A percentile compares a stretch with the other conserved stretches of the same genome.
phyloP scores from a whole-genome alignment of 2,888 invertebrate genomes.

The Monoplex corrugatus region DNA sequence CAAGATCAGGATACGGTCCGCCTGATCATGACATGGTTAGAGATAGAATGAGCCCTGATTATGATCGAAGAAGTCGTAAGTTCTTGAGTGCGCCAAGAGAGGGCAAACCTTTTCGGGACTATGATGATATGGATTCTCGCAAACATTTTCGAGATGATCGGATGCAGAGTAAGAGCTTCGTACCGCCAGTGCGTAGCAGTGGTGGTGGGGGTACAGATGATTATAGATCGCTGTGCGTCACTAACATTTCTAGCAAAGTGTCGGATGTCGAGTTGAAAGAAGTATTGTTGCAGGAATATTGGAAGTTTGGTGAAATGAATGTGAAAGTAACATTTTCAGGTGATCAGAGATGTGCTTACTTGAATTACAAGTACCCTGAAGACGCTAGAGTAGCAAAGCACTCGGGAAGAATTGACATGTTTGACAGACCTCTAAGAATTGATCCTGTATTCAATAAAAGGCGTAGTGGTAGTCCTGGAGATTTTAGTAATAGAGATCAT shows the following conservation, averaged over 20 bases:
- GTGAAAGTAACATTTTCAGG: constrained; percentile 93
- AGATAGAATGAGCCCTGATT: constrained; percentile 77
- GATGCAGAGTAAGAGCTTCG: constrained; percentile 61
- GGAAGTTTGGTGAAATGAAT: constrained; percentile 96
- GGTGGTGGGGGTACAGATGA: constrained; percentile 81
- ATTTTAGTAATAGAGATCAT: constrained; percentile 48
- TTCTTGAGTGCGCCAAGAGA: constrained; percentile 48
- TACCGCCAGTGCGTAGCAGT: constrained; percentile 44
- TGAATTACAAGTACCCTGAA: constrained; percentile 96
- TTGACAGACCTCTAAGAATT: constrained; percentile 95
- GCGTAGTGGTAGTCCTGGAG: constrained; percentile 64
- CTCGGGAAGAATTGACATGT: constrained; percentile 93
- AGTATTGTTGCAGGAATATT: constrained; percentile 94
- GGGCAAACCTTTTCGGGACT: constrained; percentile 58
- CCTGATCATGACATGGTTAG: constrained; percentile 73
- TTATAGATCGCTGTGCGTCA: constrained; percentile 96
- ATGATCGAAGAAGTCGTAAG: constrained; percentile 73
- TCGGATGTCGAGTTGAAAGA: constrained; percentile 96
- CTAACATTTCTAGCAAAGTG: constrained; percentile 95
- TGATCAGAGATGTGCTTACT: constrained; percentile 94
- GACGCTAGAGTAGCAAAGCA: constrained; percentile 91
- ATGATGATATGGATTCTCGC: constrained; percentile 65
- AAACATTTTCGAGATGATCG: constrained; percentile 69
- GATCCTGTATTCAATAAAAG: constrained; percentile 88
- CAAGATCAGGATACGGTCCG: constrained; percentile 74